Percentiles rank a stretch among this genome's conserved stretches.
These are phyloP conservation scores for Hemicordylus capensis DNA, from an alignment of 2,113 vertebrate species.

Conservation along the genomic window DNA sequence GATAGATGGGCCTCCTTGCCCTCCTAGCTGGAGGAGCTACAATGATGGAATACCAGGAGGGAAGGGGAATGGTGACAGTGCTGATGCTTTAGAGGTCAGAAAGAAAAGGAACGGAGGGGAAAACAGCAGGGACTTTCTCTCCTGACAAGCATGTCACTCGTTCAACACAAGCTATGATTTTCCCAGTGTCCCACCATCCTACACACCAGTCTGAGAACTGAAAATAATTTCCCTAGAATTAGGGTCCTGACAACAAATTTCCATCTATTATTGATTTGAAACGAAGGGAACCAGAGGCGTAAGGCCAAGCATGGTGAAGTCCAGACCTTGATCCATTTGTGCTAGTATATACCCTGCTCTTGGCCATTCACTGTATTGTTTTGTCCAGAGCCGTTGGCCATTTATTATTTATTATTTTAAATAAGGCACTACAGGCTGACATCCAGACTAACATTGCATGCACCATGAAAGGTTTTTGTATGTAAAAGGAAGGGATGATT, in stretches of 20 bases:
- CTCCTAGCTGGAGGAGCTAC: constrained; percentile 7
- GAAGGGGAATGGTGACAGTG: neutral
- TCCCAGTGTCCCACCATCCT: neutral
- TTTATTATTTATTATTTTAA: too few species aligned
- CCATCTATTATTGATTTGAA: neutral
- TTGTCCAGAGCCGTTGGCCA: neutral
- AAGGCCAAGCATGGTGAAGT: neutral
- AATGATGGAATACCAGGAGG: neutral
- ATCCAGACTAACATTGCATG: too few species aligned
- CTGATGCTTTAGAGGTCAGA: constrained; percentile 7
- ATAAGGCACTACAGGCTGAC: too few species aligned
- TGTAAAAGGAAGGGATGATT: too few species aligned
- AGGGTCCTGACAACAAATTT: neutral
- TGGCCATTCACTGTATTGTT: neutral
- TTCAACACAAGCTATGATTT: constrained; percentile 7
- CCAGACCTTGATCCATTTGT: neutral
- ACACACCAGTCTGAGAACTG: neutral
- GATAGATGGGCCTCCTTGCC: neutral
- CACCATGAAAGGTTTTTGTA: too few species aligned
- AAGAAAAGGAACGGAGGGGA: neutral
- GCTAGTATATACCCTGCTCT: neutral
- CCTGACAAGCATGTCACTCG: constrained; percentile 6
- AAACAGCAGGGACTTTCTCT: constrained; percentile 22
- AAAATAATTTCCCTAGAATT: neutral
- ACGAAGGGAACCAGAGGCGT: neutral